phyloP scores from a whole-genome alignment of 2,113 vertebrate genomes.

The Bubalus kerabau region DNA sequence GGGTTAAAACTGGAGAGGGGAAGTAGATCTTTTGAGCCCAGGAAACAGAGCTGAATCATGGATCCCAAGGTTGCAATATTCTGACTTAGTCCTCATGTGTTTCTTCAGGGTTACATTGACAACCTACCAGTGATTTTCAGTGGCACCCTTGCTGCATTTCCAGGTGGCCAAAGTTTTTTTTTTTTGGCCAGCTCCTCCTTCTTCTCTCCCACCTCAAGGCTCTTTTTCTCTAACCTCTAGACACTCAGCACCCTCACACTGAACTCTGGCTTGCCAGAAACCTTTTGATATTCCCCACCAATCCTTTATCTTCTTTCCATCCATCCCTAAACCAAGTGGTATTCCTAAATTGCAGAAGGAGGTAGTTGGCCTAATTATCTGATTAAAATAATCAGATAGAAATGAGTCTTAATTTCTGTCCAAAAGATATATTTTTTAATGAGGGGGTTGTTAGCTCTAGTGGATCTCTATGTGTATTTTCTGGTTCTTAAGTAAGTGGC shows the following conservation, averaged over 20 bases:
- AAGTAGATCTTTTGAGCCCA: background rate
- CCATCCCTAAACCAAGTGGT: background rate
- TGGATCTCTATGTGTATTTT: background rate
- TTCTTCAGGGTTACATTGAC: background rate
- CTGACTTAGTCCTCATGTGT: background rate
- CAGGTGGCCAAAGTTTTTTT: background rate
- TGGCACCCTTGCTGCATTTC: background rate
- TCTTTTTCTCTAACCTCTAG: background rate
- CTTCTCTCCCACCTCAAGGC: background rate
- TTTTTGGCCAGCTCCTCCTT: background rate
- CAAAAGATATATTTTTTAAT: background rate
- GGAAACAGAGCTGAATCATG: background rate
- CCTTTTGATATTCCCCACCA: background rate
- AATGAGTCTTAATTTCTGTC: conserved; percentile 25
- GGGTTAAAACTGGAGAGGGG: background rate
- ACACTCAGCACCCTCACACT: background rate
- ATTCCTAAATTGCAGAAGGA: background rate
- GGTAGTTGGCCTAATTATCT: background rate
- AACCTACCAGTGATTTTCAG: background rate
- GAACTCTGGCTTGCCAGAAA: background rate
- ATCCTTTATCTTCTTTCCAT: background rate
- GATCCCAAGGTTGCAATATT: background rate
- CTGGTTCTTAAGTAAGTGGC: background rate
- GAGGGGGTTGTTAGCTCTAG: background rate
- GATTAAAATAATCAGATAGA: conserved; percentile 21